phyloP scores from a whole-genome alignment of 2,797 vertebrate species.

The Acanthornis magna region DNA sequence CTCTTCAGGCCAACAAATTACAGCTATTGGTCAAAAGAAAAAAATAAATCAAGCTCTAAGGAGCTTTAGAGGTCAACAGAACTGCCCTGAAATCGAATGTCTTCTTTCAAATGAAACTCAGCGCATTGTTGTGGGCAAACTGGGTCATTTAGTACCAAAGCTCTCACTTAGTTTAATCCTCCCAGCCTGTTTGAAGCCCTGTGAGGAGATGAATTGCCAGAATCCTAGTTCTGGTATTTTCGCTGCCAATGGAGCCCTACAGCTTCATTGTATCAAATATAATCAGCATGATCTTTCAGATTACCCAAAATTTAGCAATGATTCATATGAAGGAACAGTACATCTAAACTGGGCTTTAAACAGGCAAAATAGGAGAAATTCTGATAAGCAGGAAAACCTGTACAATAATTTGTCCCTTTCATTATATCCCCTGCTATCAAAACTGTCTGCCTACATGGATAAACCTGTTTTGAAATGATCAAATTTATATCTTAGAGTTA shows the following conservation, averaged over 20 bases:
- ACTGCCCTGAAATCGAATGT: neutral
- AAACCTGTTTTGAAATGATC: neutral
- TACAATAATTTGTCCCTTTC: neutral
- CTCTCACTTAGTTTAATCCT: neutral
- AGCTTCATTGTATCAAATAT: neutral
- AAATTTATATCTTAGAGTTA: neutral
- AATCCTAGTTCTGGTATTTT: neutral
- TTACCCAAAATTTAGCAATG: neutral
- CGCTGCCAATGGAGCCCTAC: neutral
- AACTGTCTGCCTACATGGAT: neutral
- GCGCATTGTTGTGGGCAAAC: neutral
- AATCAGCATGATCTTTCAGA: neutral
- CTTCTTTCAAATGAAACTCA: neutral
- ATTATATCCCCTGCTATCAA: neutral
- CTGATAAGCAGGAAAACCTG: neutral
- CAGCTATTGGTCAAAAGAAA: neutral
- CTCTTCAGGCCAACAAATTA: neutral
- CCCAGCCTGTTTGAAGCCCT: neutral
- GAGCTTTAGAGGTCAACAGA: neutral
- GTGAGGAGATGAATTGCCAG: neutral
- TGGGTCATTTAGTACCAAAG: neutral
- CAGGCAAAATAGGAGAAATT: neutral
- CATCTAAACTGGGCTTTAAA: neutral
- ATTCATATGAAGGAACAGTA: neutral
- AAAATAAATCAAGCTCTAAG: neutral